Conservation (phyloP, 1,140 invertebrate species). For the Dicyema japonicum region DNA sequence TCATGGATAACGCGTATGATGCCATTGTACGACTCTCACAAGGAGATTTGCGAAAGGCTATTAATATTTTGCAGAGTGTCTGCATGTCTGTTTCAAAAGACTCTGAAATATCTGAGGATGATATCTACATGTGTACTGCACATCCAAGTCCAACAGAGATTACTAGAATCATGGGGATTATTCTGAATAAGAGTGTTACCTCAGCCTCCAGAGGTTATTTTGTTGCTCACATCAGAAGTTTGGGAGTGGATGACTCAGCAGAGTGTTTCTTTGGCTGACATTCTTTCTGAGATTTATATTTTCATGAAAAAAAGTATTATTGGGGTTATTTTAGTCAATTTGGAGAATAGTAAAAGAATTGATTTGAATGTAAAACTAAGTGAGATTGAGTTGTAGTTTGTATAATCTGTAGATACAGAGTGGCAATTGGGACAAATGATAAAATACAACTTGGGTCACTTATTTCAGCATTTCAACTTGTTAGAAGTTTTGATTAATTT, state of each 20-base stretch:
- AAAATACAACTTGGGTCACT: constrained; percentile 45
- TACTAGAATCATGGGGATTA: constrained; percentile 47
- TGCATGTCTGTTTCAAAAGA: constrained; percentile 31
- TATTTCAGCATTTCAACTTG: constrained; percentile 38
- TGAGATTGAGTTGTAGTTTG: not conserved
- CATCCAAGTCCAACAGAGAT: constrained; percentile 65
- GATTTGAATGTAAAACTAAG: not conserved
- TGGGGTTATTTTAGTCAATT: constrained; percentile 2
- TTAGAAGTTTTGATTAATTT: constrained; percentile 24
- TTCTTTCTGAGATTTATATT: constrained; percentile 48
- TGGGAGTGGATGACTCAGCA: constrained; percentile 48
- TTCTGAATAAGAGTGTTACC: constrained; percentile 49
- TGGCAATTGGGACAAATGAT: constrained; percentile 40
- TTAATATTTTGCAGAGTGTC: constrained; percentile 44
- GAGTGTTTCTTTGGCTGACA: constrained; percentile 54
- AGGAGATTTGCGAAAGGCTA: constrained; percentile 86
- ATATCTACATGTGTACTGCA: constrained; percentile 74
- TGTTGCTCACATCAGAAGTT: constrained; percentile 24
- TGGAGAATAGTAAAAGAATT: not conserved
- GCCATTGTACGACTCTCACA: constrained; percentile 53
- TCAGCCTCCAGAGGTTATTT: constrained; percentile 33
- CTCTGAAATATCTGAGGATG: constrained; percentile 51
- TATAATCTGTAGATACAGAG: constrained; percentile 23
- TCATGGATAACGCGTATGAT: constrained; percentile 56
- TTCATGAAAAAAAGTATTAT: constrained; percentile 47